These are phyloP conservation scores for Gymnocypris eckloni DNA, from an alignment of 2,797 vertebrate genomes.

Conservation along the genomic window DNA sequence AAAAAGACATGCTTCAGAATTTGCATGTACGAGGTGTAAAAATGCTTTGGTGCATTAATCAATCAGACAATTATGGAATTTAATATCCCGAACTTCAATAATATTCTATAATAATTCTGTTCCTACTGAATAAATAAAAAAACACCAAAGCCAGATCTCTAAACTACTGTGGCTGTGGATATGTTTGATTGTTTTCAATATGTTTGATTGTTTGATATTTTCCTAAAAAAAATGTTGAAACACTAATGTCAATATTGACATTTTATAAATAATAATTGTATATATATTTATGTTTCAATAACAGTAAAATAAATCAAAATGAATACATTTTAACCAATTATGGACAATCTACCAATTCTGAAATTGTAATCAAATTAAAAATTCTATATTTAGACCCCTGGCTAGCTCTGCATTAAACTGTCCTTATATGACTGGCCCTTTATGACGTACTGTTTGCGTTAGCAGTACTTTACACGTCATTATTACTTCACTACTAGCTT, in stretches of 20 bases:
- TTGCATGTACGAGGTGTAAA: neutral
- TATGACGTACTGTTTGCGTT: neutral
- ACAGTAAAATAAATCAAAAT: neutral
- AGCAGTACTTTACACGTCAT: conserved; percentile 8
- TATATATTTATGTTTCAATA: neutral
- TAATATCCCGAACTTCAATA: neutral
- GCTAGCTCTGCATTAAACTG: neutral
- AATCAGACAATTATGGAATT: neutral
- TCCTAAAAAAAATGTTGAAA: neutral
- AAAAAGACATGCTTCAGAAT: neutral
- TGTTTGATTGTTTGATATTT: neutral
- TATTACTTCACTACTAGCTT: neutral
- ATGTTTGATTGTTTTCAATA: neutral
- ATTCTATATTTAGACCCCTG: neutral
- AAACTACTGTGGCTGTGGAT: neutral
- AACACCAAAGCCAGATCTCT: neutral
- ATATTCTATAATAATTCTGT: neutral
- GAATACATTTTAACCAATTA: neutral
- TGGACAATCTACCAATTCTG: neutral
- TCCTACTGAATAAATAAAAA: neutral
- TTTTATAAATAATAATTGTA: neutral
- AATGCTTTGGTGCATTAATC: neutral
- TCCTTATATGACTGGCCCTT: neutral
- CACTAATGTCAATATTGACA: neutral
- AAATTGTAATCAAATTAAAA: neutral